Conservation (phyloP, 1,140 invertebrate genomes). For the Brachionus rubens region DNA sequence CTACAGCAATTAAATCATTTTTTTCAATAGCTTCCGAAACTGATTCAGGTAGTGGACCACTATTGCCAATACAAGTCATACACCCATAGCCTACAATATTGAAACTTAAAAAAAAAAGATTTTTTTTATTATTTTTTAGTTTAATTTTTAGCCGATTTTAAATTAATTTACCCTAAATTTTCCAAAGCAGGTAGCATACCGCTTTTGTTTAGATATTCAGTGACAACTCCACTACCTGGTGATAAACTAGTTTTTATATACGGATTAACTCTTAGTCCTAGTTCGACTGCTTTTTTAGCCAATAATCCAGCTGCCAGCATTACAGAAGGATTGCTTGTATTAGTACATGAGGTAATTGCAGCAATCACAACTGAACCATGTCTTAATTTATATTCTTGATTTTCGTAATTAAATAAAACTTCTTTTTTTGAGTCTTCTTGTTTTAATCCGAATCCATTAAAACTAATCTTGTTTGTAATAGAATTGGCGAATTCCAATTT, state of each 20-base stretch:
- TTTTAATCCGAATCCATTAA: slow-evolving; percentile 82
- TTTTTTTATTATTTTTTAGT: neutral
- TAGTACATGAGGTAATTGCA: slow-evolving; percentile 95
- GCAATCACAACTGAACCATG: slow-evolving; percentile 95
- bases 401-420: slow-evolving; percentile 75
- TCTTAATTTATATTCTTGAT: slow-evolving; percentile 74
- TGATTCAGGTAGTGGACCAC: slow-evolving; percentile 83
- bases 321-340: slow-evolving; percentile 94
- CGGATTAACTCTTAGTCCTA: slow-evolving; percentile 79
- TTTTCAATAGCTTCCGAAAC: slow-evolving; percentile 89
- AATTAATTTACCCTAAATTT: slow-evolving; percentile 63
- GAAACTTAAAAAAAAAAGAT: slow-evolving; percentile 64
- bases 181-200: slow-evolving; percentile 82
- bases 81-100: slow-evolving; percentile 91
- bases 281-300: slow-evolving; percentile 88
- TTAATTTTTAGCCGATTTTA: slow-evolving; percentile 64
- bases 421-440: slow-evolving; percentile 67
- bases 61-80: slow-evolving; percentile 98
- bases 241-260: slow-evolving; percentile 95
- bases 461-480: slow-evolving; percentile 86
- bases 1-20: slow-evolving; percentile 86
- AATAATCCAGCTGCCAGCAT: slow-evolving; percentile 81
- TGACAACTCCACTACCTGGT: slow-evolving; percentile 93
- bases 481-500: slow-evolving; percentile 81
- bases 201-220: slow-evolving; percentile 83